These are phyloP conservation scores for Antennarius maculatus DNA, from an alignment of 2,797 vertebrate species.

Conservation along the genomic window DNA sequence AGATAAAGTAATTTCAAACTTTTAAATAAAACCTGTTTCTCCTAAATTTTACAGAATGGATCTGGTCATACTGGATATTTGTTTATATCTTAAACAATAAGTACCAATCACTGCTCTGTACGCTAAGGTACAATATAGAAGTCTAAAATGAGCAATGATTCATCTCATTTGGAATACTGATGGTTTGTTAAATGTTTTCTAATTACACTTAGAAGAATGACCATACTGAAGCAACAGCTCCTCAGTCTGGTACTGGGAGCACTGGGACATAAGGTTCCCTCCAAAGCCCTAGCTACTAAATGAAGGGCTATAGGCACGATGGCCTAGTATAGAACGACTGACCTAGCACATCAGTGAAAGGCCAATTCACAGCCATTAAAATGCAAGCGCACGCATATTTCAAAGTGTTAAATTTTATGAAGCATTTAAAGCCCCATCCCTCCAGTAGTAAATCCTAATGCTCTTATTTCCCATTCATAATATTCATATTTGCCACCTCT, in stretches of 20 bases:
- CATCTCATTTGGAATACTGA: conserved; percentile 7
- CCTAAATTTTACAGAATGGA: background rate
- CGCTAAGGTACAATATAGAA: background rate
- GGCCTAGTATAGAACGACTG: conserved; percentile 64
- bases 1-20: background rate
- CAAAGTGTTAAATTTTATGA: conserved; percentile 87
- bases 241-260: background rate
- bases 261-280: background rate
- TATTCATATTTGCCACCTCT: conserved; percentile 79
- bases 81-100: conserved; percentile 4
- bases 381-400: conserved; percentile 85
- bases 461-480: conserved; percentile 78
- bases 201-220: background rate
- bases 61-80: background rate
- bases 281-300: conserved; percentile 20
- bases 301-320: conserved; percentile 32
- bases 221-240: background rate
- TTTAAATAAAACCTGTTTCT: background rate
- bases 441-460: conserved; percentile 85
- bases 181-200: conserved; percentile 6
- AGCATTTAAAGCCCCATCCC: conserved; percentile 83
- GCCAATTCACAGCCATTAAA: conserved; percentile 84
- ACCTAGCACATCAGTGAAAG: conserved; percentile 82
- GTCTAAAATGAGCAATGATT: conserved; percentile 2
- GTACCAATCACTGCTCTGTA: background rate